Evolutionary conservation across 2,113 vertebrate species (phyloP), one percentile per base, ranked within the genome.

Genomic region (Ophiodon elongatus): DNA sequence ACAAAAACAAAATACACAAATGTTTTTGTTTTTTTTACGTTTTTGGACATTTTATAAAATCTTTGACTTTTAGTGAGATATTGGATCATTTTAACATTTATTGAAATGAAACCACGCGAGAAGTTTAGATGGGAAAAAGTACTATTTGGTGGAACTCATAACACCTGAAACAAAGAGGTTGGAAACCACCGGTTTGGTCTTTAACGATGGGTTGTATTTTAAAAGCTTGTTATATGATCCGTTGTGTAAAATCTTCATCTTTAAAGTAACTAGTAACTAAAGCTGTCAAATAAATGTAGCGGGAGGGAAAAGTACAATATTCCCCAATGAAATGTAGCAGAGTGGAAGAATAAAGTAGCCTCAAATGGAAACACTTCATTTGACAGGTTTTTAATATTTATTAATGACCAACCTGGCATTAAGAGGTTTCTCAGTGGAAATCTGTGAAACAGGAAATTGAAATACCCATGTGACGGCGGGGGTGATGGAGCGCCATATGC

Each of bases 371-470:
- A 25, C n/a, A 9, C 23, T 56, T n/a, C 1, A 56, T 56, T 17
- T 31, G 57, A 15, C 25, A 27, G 54, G 27, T 59, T 27, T 23
- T 54, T 39, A 50, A 60, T 62, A 29, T 29, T 45, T 41, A 64
- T 39, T 54, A 35, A 45, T 54, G 37, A 69, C 23, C 25, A 13
- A 27, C 4, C 76, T 21, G 29, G 1, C n/a, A 8, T 2, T 23
- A n/a, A 69, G 31, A 54, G 10, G 25, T 67, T 39, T 37, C 21
- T 70, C 78, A 10, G 33, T n/a, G 50, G 66, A 79, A 74, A 29
- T 45, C 37, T 37, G 11, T 25, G 11, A 11, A 33, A 29, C 35
- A 47, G 68, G 52, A 74, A 78, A 74, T 69, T 68, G 35, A 45
- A 56, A 63, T 31, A 33, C 41, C 9, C 66, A 10, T 9, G 35